Percentiles rank a stretch among this genome's conserved stretches.
Conservation (phyloP, 1,140 invertebrate species). For the Drosophila ironensis region DNA sequence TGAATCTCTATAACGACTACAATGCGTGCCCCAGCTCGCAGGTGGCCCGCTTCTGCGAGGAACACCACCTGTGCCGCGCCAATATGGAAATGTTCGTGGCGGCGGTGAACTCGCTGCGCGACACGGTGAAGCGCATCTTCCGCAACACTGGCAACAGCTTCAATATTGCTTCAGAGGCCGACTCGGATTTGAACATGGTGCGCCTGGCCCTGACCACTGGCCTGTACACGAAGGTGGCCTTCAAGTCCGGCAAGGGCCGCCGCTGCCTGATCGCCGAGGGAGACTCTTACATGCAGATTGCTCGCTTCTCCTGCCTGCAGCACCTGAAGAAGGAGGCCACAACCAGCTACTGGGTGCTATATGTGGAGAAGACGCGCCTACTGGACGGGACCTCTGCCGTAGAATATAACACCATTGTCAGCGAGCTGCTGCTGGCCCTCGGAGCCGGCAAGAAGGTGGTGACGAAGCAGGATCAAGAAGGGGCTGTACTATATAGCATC, state of each 20-base stretch:
- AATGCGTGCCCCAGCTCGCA: not conserved
- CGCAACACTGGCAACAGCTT: not conserved
- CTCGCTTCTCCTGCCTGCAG: constrained; percentile 31
- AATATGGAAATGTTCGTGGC: constrained; percentile 62
- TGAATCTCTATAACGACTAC: constrained; percentile 82
- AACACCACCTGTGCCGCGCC: constrained; percentile 39
- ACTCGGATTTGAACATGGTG: constrained; percentile 93
- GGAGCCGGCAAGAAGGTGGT: constrained; percentile 33
- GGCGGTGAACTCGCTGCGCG: constrained; percentile 44
- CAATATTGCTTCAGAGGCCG: not conserved
- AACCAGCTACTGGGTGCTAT: constrained; percentile 38
- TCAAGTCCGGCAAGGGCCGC: no score
- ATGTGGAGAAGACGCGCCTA: constrained; percentile 33
- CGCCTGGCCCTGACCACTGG: constrained; percentile 94
- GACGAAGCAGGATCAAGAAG: not conserved
- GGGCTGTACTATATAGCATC: not conserved
- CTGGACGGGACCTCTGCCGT: constrained; percentile 9
- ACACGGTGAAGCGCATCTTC: constrained; percentile 42
- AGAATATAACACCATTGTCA: constrained; percentile 36
- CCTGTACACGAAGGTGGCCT: constrained; percentile 92
- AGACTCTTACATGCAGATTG: constrained; percentile 28
- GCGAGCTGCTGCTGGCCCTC: constrained; percentile 28
- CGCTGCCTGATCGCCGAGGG: constrained; percentile 29
- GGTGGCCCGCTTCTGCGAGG: constrained; percentile 31
- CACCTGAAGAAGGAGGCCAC: not conserved